These are phyloP conservation scores for Synanthedon andrenaeformis DNA, from an alignment of 2,888 invertebrate species.

Conservation along the genomic window DNA sequence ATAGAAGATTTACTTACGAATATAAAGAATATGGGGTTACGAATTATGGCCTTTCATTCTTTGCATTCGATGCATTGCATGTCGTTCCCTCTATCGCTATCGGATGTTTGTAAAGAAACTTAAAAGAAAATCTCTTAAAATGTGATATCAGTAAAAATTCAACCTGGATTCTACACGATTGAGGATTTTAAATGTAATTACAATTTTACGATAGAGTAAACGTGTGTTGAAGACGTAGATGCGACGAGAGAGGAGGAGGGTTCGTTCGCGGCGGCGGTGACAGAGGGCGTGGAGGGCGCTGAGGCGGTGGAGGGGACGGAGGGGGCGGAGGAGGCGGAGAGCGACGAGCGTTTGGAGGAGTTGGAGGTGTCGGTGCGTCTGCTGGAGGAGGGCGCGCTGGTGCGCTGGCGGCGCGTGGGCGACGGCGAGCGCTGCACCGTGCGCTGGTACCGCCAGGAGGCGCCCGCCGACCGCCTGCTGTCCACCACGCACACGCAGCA, in stretches of 20 bases:
- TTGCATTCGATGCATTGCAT: no score
- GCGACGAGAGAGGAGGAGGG: conserved; percentile 9
- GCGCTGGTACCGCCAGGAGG: conserved; percentile 76
- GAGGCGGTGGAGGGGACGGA: conserved; percentile 68
- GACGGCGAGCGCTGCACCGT: conserved; percentile 74
- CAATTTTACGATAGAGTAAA: no score
- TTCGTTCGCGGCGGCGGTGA: conserved; percentile 9
- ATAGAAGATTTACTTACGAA: no score
- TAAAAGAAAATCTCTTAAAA: no score
- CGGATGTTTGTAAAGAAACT: no score
- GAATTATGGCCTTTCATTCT: no score
- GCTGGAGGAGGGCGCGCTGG: conserved; percentile 80
- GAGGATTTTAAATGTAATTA: no score
- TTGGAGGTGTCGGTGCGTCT: conserved; percentile 77
- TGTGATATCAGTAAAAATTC: no score
- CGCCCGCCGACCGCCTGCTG: conserved; percentile 73
- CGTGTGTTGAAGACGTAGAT: no score
- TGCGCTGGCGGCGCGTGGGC: conserved; percentile 78
- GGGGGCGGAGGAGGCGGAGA: conserved; percentile 60
- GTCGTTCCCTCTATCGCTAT: no score
- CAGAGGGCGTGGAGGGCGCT: conserved; percentile 17
- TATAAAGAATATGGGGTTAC: no score
- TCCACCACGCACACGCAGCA: conserved; percentile 77
- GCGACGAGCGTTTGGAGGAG: conserved; percentile 52
- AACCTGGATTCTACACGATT: no score